Conservation (phyloP, 2,797 vertebrate species). For the Calcarius lapponicus region DNA sequence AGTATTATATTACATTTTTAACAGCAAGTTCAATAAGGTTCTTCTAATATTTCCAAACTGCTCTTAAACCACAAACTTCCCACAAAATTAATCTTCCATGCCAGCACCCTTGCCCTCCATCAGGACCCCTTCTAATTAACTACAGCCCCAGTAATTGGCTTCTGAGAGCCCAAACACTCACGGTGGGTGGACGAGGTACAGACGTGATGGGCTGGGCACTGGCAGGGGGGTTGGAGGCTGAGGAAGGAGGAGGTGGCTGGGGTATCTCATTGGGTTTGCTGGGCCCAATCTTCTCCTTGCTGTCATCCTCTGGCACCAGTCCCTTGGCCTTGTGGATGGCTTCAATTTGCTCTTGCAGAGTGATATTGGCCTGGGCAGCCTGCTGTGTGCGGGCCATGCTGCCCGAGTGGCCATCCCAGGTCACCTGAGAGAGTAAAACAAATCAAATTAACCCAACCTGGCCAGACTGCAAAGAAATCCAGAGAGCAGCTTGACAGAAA, state of each 20-base stretch:
- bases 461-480: not conserved
- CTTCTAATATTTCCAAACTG: not conserved
- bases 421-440: conserved; percentile 80
- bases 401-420: conserved; percentile 98
- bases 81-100: not conserved
- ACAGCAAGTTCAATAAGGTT: not conserved
- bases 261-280: conserved; percentile 93
- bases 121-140: not conserved
- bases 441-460: not conserved
- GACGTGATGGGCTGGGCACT: conserved; percentile 79
- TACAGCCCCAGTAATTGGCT: not conserved
- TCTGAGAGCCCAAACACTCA: conserved; percentile 63
- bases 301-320: conserved; percentile 95
- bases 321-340: conserved; percentile 99
- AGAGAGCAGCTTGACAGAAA: not conserved
- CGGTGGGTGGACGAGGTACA: conserved; percentile 82
- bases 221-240: conserved; percentile 80
- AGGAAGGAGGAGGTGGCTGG: conserved; percentile 81
- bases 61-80: not conserved
- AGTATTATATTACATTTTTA: not conserved
- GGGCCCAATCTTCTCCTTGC: conserved; percentile 96
- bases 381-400: conserved; percentile 99
- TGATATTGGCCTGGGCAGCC: conserved; percentile 98
- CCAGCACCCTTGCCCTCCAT: not conserved
- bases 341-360: conserved; percentile 98